Percentiles rank a stretch among this genome's conserved stretches.
These are phyloP conservation scores for Euphysa ruthae DNA, from an alignment of 30 jellyfish, hydroid and myxozoan genomes.

Conservation along the genomic window DNA sequence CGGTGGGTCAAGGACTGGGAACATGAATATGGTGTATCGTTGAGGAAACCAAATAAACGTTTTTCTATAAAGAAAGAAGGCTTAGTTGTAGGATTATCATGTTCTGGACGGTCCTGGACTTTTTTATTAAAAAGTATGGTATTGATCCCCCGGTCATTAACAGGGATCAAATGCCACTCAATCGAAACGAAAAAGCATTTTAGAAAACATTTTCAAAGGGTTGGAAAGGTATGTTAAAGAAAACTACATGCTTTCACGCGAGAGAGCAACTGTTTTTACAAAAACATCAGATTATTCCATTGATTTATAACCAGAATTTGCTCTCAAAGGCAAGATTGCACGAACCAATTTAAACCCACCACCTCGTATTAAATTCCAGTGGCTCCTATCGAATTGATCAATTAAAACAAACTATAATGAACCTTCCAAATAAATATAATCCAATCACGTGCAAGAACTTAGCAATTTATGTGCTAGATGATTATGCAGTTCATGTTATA, in stretches of 20 bases:
- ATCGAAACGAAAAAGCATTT: constrained; percentile 32
- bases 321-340: constrained; percentile 33
- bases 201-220: constrained; percentile 32
- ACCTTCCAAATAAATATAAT: constrained; percentile 37
- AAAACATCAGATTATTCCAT: constrained; percentile 23
- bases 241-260: constrained; percentile 17
- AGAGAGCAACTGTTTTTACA: constrained; percentile 21
- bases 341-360: constrained; percentile 39
- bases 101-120: no score
- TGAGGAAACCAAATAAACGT: constrained; percentile 58
- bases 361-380: constrained; percentile 2
- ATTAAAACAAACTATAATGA: constrained; percentile 25
- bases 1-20: constrained; percentile 47
- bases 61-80: constrained; percentile 38
- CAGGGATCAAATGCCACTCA: no score
- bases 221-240: constrained; percentile 38
- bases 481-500: constrained; percentile 17
- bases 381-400: constrained; percentile 40
- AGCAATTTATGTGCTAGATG: constrained; percentile 14
- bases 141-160: no score
- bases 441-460: neutral
- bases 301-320: constrained; percentile 20
- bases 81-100: no score
- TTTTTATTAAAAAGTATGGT: no score
- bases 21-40: constrained; percentile 44